Base-by-base conservation (phyloP, 2,113 vertebrate species). In the Microcebus lehilahytsara region DNA sequence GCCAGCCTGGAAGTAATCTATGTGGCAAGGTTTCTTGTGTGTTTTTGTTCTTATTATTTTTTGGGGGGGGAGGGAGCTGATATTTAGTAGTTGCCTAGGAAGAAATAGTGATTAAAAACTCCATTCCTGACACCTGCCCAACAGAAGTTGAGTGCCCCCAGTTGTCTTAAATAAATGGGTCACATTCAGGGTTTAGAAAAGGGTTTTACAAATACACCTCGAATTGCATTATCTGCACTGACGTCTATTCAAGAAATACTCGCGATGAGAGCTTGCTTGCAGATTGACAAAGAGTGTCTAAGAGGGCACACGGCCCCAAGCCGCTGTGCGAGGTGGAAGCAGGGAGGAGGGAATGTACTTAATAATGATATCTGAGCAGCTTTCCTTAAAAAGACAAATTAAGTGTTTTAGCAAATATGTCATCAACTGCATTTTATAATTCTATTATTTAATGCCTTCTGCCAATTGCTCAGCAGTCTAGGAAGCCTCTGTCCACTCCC, bases 191-290 rank as follows among this genome's bases (percentile, higher is more conserved):
- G 12, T 42, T 89, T 37, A 32, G 60, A 30, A 60, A 69, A 13
- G 20, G 0, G 0, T 40, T 42, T 10, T 69, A 25, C 5, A 27
- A 74, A 83, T 46, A 62, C 9, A 71, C 3, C 60, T 72, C 58
- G 85, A 80, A 89, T 49, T 69, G 40, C 42, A 74, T 85, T 49
- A n/a, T 12, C n/a, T 32, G 22, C 34, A 46, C 23, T 71, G 51
- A 56, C 34, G 62, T 89, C 90, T 83, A 22, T n/a, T 72, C 51
- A 72, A 96, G 72, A 92, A 92, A 56, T 85, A 30, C 42, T 56
- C 3, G n/a, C 49, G 8, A 2, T 72, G 12, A 72, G 16, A 58
- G 16, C 16, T 66, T 67, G 53, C 64, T 5, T 58, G 0, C 32
- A 53, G 40, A 60, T 22, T 79, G 19, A 51, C 75, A 80, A 93